Evolutionary conservation across 2,888 invertebrate species (phyloP).

Genomic region (Thymelicus sylvestris): DNA sequence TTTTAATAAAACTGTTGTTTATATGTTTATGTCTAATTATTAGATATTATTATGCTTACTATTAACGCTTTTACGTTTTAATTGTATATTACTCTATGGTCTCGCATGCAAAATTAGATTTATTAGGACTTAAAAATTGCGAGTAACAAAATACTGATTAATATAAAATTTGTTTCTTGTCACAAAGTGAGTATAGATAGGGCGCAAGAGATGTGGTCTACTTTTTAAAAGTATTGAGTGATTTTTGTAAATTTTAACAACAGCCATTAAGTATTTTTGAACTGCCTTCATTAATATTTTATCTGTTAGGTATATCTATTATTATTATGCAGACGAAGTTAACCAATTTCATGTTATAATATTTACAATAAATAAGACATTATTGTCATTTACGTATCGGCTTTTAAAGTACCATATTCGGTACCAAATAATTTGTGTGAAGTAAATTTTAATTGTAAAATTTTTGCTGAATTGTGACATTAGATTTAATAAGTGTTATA

Average conservation of each 20-base stretch:
- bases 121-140: not conserved
- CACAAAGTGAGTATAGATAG: constrained; percentile 31
- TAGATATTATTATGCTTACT: constrained; percentile 7
- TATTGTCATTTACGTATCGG: constrained; percentile 5
- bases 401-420: constrained; percentile 3
- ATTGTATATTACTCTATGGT: constrained; percentile 9
- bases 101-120: not conserved
- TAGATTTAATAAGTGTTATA: constrained; percentile 76
- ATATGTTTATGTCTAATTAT: constrained; percentile 30
- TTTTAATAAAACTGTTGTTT: constrained; percentile 30
- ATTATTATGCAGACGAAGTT: not conserved
- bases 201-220: not conserved
- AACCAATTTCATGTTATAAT: not conserved
- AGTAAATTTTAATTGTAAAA: constrained; percentile 53
- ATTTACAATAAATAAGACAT: not conserved
- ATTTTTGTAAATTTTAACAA: constrained; percentile 47
- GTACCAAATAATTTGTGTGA: constrained; percentile 15
- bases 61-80: constrained; percentile 32
- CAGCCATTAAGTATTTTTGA: not conserved
- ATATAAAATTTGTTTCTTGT: constrained; percentile 15
- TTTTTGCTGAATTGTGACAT: constrained; percentile 57
- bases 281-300: not conserved
- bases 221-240: constrained; percentile 11
- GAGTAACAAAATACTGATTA: not conserved
- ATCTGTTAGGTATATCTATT: not conserved